These are phyloP conservation scores for Erpornis zantholeuca DNA, from an alignment of 2,113 vertebrate species.

Conservation along the genomic window DNA sequence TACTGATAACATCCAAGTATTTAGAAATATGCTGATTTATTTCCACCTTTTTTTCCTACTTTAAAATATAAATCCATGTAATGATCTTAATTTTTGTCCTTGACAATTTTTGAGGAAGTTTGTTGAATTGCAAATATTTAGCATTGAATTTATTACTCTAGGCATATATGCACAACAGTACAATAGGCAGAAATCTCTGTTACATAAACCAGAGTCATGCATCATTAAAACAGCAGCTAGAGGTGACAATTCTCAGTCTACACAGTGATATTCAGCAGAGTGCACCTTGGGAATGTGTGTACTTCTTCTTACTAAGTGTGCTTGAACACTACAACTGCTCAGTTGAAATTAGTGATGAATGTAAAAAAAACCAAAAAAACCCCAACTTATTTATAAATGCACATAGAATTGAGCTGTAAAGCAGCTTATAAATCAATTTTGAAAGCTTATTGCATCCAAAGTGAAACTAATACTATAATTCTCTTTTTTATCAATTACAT, in stretches of 20 bases:
- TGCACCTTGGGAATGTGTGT: neutral
- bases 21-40: neutral
- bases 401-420: conserved; percentile 38
- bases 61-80: neutral
- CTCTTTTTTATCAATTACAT: conserved; percentile 19
- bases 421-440: conserved; percentile 44
- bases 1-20: neutral
- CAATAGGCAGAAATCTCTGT: neutral
- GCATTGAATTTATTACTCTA: neutral
- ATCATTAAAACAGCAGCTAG: neutral
- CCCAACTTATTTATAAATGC: conserved; percentile 44
- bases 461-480: conserved; percentile 1
- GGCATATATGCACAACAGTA: neutral
- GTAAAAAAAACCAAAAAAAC: neutral
- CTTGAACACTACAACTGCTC: neutral
- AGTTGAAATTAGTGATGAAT: conserved; percentile 36
- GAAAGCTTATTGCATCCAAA: conserved; percentile 36
- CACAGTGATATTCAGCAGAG: neutral
- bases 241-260: neutral
- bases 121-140: neutral
- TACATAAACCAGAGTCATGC: neutral
- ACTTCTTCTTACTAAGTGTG: conserved; percentile 16
- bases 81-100: neutral
- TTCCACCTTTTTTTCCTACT: neutral
- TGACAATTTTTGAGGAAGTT: neutral